phyloP scores from a whole-genome alignment of 1,140 invertebrate genomes.

The Druon quercuslanigerum region DNA sequence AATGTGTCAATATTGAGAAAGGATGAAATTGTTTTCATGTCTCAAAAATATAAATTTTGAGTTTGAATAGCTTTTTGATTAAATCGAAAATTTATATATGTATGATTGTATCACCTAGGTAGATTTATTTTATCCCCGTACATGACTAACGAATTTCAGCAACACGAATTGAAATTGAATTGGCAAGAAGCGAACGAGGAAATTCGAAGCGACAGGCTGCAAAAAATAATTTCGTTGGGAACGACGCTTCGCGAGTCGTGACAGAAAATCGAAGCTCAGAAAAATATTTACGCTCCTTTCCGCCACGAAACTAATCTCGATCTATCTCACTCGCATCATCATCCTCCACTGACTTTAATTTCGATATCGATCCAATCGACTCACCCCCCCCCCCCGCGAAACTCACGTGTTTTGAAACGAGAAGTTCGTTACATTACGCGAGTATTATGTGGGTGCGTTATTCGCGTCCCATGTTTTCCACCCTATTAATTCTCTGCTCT shows the following conservation, averaged over 20 bases:
- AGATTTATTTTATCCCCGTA: not conserved
- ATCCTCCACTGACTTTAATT: constrained; percentile 29
- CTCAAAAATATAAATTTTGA: no score
- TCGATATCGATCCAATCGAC: constrained; percentile 17
- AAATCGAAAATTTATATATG: not conserved
- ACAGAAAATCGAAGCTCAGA: constrained; percentile 24
- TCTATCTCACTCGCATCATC: not conserved
- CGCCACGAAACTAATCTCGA: constrained; percentile 9
- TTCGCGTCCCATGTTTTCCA: constrained; percentile 48
- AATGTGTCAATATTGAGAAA: no score
- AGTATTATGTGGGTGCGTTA: constrained; percentile 40
- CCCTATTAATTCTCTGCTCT: constrained; percentile 60
- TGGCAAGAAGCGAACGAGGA: constrained; percentile 20
- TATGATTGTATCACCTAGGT: not conserved
- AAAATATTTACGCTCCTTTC: constrained; percentile 27
- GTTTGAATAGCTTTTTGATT: not conserved
- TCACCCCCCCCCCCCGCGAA: not conserved
- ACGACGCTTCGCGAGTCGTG: constrained; percentile 20
- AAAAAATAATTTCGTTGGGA: constrained; percentile 30
- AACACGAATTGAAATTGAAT: constrained; percentile 26
- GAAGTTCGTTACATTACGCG: constrained; percentile 39
- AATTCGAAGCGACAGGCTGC: constrained; percentile 27
- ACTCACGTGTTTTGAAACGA: constrained; percentile 3
- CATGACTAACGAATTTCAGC: constrained; percentile 27
- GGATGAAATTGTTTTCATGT: no score